A percentile compares a stretch with the other conserved stretches of the same genome.
Evolutionary conservation across 2,797 vertebrate genomes (phyloP).

Genomic region (Tamandua tetradactyla): DNA sequence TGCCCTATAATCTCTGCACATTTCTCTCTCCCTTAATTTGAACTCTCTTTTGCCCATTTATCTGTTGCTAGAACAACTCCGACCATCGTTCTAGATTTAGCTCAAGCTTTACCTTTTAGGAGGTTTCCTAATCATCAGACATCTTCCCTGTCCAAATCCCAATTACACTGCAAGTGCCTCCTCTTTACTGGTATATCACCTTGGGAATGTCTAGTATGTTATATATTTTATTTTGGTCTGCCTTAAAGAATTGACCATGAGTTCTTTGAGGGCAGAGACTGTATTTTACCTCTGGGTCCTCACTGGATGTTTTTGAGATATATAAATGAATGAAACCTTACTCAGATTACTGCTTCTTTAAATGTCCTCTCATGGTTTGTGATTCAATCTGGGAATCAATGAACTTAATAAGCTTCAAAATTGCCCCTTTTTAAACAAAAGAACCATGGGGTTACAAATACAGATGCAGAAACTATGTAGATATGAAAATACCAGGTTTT

Average conservation of each 20-base stretch:
- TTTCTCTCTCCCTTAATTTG: neutral
- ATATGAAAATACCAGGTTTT: neutral
- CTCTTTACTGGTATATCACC: too few species aligned
- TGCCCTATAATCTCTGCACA: neutral
- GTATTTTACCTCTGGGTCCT: neutral
- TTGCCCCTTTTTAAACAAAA: neutral
- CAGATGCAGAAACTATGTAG: neutral
- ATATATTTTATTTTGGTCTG: neutral
- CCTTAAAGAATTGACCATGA: neutral
- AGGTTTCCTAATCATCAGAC: neutral
- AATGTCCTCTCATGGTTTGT: neutral
- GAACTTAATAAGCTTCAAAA: neutral
- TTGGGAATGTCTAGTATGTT: neutral
- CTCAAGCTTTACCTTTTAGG: neutral
- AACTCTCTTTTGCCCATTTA: neutral
- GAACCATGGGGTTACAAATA: too few species aligned
- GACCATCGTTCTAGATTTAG: too few species aligned
- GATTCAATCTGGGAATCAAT: neutral
- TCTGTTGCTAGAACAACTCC: neutral
- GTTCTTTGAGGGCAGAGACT: neutral
- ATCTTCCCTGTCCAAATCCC: neutral
- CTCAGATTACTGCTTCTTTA: accelerated
- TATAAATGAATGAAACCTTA: neutral
- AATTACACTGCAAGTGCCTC: accelerated
- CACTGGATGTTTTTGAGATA: neutral